Evolutionary conservation across 2,797 vertebrate genomes (phyloP).

Genomic region (Erpetoichthys calabaricus): DNA sequence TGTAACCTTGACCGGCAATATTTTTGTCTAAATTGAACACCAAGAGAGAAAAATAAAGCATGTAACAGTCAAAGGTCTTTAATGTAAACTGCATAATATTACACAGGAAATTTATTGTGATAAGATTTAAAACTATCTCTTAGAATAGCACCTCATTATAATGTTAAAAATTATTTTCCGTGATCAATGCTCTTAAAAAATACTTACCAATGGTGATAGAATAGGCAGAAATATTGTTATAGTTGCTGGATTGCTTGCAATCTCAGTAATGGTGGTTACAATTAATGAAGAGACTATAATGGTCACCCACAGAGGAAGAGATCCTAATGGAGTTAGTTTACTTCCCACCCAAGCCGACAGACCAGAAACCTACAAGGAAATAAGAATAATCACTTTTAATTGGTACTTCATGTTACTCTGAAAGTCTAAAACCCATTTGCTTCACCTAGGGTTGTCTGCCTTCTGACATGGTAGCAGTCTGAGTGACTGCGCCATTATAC

Average conservation of each 20-base stretch:
- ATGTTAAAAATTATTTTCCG: too few relatives aligned
- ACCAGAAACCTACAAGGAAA: conserved; percentile 54
- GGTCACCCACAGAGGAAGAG: conserved; percentile 55
- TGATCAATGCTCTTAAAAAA: background rate
- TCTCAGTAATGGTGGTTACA: conserved; percentile 75
- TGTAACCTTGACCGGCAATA: too few relatives aligned
- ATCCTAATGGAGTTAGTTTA: conserved; percentile 67
- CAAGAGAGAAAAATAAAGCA: too few relatives aligned
- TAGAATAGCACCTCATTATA: too few relatives aligned
- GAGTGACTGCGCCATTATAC: background rate
- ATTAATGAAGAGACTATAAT: conserved; percentile 66
- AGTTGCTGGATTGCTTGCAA: conserved; percentile 81
- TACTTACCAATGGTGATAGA: conserved; percentile 70
- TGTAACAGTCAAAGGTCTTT: too few relatives aligned
- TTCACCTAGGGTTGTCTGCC: too few relatives aligned
- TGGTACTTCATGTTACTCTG: background rate
- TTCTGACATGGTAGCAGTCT: too few relatives aligned
- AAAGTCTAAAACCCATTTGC: too few relatives aligned
- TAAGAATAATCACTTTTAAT: background rate
- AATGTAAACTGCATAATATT: too few relatives aligned
- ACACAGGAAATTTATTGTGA: too few relatives aligned
- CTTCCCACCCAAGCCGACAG: conserved; percentile 71
- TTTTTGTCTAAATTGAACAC: too few relatives aligned
- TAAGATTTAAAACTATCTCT: too few relatives aligned
- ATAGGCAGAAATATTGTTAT: conserved; percentile 82